Conservation (phyloP, 2,797 vertebrate genomes). For the Sebastolobus altivelis region DNA sequence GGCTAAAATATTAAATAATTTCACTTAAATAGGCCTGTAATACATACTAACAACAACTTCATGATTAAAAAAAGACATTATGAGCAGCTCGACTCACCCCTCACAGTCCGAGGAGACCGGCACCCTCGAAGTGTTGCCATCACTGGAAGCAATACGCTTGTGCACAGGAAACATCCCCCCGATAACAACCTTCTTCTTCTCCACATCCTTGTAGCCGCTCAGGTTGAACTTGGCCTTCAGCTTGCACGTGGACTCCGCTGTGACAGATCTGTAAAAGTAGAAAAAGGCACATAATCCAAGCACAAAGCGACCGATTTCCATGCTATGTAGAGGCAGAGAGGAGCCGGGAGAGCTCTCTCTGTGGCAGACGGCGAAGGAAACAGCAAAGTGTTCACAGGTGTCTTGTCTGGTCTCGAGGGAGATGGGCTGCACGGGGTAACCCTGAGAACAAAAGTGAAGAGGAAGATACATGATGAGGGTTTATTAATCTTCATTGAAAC, state of each 20-base stretch:
- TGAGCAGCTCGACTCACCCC: slow-evolving; percentile 79
- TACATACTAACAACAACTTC: not conserved
- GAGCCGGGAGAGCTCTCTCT: slow-evolving; percentile 26
- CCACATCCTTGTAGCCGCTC: slow-evolving; percentile 86
- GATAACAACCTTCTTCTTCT: slow-evolving; percentile 85
- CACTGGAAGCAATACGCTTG: slow-evolving; percentile 77
- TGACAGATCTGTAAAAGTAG: slow-evolving; percentile 30
- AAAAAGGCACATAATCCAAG: slow-evolving; percentile 74
- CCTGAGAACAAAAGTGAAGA: slow-evolving; percentile 27
- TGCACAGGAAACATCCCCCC: slow-evolving; percentile 91
- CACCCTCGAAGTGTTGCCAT: slow-evolving; percentile 82
- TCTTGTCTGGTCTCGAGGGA: slow-evolving; percentile 72
- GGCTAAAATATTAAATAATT: not conserved
- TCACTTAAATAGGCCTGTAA: not conserved
- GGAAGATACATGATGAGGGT: not conserved
- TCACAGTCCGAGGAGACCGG: slow-evolving; percentile 87
- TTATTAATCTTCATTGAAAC: not conserved
- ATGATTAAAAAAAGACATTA: not conserved
- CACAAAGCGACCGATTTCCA: slow-evolving; percentile 71
- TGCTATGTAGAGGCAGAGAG: slow-evolving; percentile 50
- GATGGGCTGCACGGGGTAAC: slow-evolving; percentile 22
- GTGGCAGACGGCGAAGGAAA: slow-evolving; percentile 41
- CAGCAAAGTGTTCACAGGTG: slow-evolving; percentile 71
- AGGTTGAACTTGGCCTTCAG: slow-evolving; percentile 92
- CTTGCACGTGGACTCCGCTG: slow-evolving; percentile 80